phyloP scores from a whole-genome alignment of 1,140 invertebrate genomes.

The Choristoneura fumiferana region DNA sequence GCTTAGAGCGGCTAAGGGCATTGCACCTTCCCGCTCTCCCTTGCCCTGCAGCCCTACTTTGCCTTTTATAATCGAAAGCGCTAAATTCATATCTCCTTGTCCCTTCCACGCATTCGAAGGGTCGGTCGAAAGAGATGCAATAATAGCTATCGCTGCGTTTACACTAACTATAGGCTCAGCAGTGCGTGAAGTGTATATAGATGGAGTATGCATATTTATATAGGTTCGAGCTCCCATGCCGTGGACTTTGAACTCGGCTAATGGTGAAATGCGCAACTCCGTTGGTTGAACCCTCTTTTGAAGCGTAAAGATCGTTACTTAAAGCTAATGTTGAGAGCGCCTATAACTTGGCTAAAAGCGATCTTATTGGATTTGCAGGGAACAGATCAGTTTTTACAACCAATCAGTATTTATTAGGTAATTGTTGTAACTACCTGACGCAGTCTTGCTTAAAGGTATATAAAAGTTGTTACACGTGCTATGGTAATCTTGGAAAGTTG shows the following conservation, averaged over 20 bases:
- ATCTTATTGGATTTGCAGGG: not conserved
- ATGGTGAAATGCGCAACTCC: constrained; percentile 56
- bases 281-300: constrained; percentile 42
- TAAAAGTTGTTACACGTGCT: constrained; percentile 11
- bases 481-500: constrained; percentile 5
- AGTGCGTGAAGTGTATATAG: constrained; percentile 55
- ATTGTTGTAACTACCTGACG: constrained; percentile 12
- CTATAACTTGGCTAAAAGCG: not conserved
- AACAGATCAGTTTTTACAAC: constrained; percentile 1
- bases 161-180: constrained; percentile 55
- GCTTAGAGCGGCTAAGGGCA: constrained; percentile 63
- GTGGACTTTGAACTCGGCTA: constrained; percentile 72
- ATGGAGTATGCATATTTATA: constrained; percentile 48
- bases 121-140: constrained; percentile 66
- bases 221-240: constrained; percentile 27
- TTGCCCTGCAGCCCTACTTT: constrained; percentile 76
- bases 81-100: constrained; percentile 49
- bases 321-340: not conserved
- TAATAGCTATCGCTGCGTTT: constrained; percentile 44
- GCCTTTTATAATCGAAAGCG: constrained; percentile 53
- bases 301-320: constrained; percentile 56
- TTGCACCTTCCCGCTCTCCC: constrained; percentile 72
- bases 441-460: constrained; percentile 7
- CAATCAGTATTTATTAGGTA: constrained; percentile 8
- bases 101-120: constrained; percentile 34